A percentile compares a stretch with the other conserved stretches of the same genome.
phyloP scores from a whole-genome alignment of 2,888 invertebrate species.

The Pasiphila rectangulata region DNA sequence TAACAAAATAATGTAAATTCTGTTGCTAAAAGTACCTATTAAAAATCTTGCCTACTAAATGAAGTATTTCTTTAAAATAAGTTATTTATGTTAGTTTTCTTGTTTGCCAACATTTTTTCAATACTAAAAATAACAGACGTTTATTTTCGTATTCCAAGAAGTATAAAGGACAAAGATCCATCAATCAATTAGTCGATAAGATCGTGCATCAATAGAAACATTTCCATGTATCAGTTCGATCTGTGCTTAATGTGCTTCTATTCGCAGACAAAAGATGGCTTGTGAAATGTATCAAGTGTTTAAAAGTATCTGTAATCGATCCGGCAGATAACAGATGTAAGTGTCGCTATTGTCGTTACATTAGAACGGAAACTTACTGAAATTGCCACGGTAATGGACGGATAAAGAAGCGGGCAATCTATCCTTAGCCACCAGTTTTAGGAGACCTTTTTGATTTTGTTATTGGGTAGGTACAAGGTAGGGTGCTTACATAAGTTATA shows the following conservation, averaged over 20 bases:
- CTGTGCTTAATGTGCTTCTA: conserved; percentile 38
- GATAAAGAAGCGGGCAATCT: not conserved
- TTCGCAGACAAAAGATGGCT: conserved; percentile 44
- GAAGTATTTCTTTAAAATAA: too few relatives aligned
- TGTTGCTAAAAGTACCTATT: too few relatives aligned
- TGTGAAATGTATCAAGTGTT: conserved; percentile 61
- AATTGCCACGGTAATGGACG: conserved; percentile 29
- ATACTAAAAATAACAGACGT: not conserved
- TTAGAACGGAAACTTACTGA: conserved; percentile 36
- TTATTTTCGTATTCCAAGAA: not conserved
- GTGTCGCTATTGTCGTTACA: conserved; percentile 33
- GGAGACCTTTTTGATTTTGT: not conserved
- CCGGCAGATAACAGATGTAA: conserved; percentile 44
- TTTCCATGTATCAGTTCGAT: conserved; percentile 36
- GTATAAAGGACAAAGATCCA: conserved; percentile 11
- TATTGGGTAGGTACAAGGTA: too few relatives aligned
- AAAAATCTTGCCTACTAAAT: too few relatives aligned
- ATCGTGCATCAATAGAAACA: conserved; percentile 39
- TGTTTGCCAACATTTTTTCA: not conserved
- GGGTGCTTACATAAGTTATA: too few relatives aligned
- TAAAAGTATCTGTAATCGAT: conserved; percentile 52
- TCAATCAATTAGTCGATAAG: conserved; percentile 43
- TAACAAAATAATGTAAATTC: too few relatives aligned
- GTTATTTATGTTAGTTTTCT: not conserved
- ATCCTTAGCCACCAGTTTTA: not conserved